These are phyloP conservation scores for Perizoma flavofasciatum DNA, from an alignment of 2,888 invertebrate genomes.

Conservation along the genomic window DNA sequence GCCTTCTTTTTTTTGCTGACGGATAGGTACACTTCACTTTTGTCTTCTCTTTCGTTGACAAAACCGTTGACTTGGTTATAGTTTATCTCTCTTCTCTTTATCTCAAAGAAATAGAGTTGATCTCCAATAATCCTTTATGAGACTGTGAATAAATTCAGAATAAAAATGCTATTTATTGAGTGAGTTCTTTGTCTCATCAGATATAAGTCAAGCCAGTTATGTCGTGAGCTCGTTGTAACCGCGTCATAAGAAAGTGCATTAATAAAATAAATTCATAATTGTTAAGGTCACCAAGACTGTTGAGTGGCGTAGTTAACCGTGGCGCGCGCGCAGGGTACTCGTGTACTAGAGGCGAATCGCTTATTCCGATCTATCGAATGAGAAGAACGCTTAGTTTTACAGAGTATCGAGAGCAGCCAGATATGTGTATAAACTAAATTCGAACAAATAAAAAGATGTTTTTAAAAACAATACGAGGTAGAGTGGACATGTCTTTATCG, in stretches of 20 bases:
- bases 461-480: constrained; percentile 63
- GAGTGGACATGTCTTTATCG: constrained; percentile 79
- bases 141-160: neutral
- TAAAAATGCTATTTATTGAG: constrained; percentile 16
- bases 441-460: constrained; percentile 55
- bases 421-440: constrained; percentile 39
- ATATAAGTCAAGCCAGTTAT: constrained; percentile 42
- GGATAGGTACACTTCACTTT: too few relatives aligned
- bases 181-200: constrained; percentile 54
- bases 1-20: too few relatives aligned
- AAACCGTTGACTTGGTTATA: neutral
- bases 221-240: constrained; percentile 46
- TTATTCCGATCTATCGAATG: constrained; percentile 63
- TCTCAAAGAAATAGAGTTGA: constrained; percentile 41
- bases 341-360: constrained; percentile 80
- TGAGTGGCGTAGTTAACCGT: constrained; percentile 70
- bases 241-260: constrained; percentile 81
- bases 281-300: constrained; percentile 75
- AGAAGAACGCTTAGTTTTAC: constrained; percentile 77
- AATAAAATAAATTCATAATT: constrained; percentile 81
- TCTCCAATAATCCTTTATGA: constrained; percentile 11
- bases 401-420: constrained; percentile 50
- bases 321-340: constrained; percentile 78
- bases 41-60: too few relatives aligned
- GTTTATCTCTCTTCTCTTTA: constrained; percentile 48